A percentile compares a stretch with the other conserved stretches of the same genome.
Evolutionary conservation across 1,140 invertebrate species (phyloP).

Genomic region (Cydia fagiglandana): DNA sequence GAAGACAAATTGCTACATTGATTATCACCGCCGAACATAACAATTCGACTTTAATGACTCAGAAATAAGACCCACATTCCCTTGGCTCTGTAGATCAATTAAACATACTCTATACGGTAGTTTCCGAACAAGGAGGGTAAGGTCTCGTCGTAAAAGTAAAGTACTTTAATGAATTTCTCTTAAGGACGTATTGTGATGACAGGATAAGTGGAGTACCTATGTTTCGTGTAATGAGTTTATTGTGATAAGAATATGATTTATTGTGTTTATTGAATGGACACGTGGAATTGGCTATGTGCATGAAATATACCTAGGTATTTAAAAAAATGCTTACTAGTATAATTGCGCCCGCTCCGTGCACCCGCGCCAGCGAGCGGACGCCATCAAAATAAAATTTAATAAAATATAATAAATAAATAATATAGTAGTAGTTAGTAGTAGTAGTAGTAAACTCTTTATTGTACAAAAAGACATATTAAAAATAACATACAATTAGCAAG

Average conservation of each 20-base stretch:
- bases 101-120: background rate
- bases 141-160: constrained; percentile 7
- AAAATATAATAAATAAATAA: too few species aligned
- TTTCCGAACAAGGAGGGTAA: background rate
- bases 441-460: too few species aligned
- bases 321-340: background rate
- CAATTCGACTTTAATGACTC: background rate
- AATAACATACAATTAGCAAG: too few species aligned
- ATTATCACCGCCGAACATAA: background rate
- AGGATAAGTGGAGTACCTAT: background rate
- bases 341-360: too few species aligned
- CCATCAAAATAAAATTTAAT: too few species aligned
- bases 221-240: background rate
- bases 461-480: too few species aligned
- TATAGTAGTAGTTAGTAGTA: too few species aligned
- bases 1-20: constrained; percentile 3
- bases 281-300: background rate
- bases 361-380: too few species aligned
- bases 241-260: background rate
- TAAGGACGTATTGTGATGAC: constrained; percentile 3
- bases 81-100: background rate
- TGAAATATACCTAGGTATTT: background rate
- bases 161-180: constrained; percentile 11
- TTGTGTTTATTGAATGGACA: background rate
- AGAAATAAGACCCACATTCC: background rate